Conservation (phyloP, 2,797 vertebrate genomes). For the Gymnothorax javanicus region DNA sequence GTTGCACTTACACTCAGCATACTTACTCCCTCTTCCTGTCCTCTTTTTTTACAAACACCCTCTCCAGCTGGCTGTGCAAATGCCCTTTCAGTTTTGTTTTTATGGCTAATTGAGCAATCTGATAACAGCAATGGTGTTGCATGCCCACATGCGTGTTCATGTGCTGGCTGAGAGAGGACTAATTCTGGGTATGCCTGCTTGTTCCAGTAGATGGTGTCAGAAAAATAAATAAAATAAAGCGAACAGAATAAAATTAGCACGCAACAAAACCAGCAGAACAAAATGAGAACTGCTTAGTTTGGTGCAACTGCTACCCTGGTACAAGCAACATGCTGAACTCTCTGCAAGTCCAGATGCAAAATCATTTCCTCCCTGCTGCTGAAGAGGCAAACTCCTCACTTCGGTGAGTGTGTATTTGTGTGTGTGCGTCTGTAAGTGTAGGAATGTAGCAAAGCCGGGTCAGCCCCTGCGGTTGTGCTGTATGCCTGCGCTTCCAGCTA, state of each 20-base stretch:
- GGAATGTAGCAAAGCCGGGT: neutral
- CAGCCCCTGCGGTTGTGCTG: neutral
- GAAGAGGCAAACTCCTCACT: neutral
- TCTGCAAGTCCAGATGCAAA: neutral
- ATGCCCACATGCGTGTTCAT: neutral
- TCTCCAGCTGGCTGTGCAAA: neutral
- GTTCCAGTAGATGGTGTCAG: neutral
- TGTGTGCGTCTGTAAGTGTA: neutral
- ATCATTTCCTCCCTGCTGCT: neutral
- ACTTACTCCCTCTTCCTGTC: too few relatives aligned
- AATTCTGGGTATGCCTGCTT: too few relatives aligned
- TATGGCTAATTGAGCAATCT: neutral
- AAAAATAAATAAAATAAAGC: neutral
- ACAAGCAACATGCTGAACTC: neutral
- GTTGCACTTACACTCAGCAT: too few relatives aligned
- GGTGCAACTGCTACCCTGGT: neutral
- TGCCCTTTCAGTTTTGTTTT: neutral
- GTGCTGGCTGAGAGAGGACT: neutral
- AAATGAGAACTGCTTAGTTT: neutral
- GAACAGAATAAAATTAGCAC: neutral
- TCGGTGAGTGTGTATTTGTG: neutral
- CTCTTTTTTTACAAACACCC: neutral
- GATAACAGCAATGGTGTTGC: neutral
- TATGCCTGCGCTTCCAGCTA: neutral
- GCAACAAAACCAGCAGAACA: neutral